Conservation (phyloP, 2,113 vertebrate genomes). For the Nansenia antarctica region DNA sequence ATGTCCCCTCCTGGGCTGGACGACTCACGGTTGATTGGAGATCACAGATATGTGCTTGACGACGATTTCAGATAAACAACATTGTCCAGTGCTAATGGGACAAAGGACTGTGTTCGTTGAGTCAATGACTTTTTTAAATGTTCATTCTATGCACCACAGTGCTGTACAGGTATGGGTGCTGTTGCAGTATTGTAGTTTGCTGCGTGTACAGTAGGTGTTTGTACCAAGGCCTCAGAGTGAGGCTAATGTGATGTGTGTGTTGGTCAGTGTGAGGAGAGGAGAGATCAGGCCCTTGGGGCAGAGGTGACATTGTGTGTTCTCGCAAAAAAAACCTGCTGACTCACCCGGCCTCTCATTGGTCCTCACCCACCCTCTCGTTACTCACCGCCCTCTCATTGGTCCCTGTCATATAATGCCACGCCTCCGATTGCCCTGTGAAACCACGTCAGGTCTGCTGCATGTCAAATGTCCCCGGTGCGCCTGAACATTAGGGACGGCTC, state of each 20-base stretch:
- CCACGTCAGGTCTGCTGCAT: background rate
- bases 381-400: background rate
- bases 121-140: too few relatives aligned
- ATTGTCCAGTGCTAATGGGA: too few relatives aligned
- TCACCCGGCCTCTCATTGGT: background rate
- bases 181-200: too few relatives aligned
- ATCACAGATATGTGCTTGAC: too few relatives aligned
- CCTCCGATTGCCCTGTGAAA: background rate
- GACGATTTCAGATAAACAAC: too few relatives aligned
- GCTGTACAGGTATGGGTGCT: too few relatives aligned
- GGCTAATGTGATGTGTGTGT: background rate
- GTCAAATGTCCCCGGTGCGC: background rate
- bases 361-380: background rate
- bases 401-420: too few relatives aligned
- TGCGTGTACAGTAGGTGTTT: background rate
- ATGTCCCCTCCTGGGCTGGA: too few relatives aligned
- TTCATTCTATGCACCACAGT: too few relatives aligned
- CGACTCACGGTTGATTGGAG: too few relatives aligned
- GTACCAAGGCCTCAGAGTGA: background rate
- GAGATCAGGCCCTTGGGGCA: slow-evolving; percentile 11
- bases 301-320: slow-evolving; percentile 38
- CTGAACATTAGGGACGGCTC: too few relatives aligned
- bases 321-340: background rate
- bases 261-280: background rate
- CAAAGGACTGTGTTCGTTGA: too few relatives aligned